These are phyloP conservation scores for Lasioglossum calceatum DNA, from an alignment of 2,888 invertebrate genomes.

Conservation along the genomic window DNA sequence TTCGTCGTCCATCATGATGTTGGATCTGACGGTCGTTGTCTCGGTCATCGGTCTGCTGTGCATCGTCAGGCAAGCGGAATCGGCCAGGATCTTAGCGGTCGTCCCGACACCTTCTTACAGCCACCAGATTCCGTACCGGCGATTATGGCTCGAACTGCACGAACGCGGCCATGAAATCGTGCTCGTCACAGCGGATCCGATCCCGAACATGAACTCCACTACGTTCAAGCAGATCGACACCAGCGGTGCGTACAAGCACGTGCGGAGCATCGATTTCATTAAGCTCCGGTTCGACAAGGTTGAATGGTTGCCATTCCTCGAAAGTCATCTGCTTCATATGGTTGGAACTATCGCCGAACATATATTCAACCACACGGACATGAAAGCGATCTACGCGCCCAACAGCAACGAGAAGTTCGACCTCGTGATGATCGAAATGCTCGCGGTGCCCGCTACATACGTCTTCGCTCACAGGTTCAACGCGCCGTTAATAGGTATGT, in stretches of 20 bases:
- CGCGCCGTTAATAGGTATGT: conserved; percentile 85
- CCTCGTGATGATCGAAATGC: conserved; percentile 86
- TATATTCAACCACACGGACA: no score
- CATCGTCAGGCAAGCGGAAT: not conserved
- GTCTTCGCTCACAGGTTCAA: conserved; percentile 86
- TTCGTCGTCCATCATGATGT: conserved; percentile 17
- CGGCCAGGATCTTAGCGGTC: conserved; percentile 83
- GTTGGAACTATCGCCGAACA: no score
- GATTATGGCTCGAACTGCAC: conserved; percentile 83
- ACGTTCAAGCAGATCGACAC: conserved; percentile 84
- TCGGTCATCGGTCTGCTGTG: not conserved
- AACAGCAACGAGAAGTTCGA: conserved; percentile 85
- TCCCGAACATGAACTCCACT: conserved; percentile 79
- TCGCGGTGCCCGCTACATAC: conserved; percentile 84
- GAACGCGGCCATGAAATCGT: conserved; percentile 85
- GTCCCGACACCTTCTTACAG: conserved; percentile 84
- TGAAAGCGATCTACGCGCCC: conserved; percentile 46
- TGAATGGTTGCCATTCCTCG: conserved; percentile 13
- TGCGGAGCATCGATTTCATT: conserved; percentile 20
- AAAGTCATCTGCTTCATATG: no score
- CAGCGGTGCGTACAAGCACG: conserved; percentile 50
- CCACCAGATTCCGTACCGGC: conserved; percentile 84
- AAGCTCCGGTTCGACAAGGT: accelerated
- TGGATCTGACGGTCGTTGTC: not conserved
- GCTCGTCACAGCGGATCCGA: conserved; percentile 84